Conservation (phyloP, 2,797 vertebrate species). For the Phrynocephalus forsythii region DNA sequence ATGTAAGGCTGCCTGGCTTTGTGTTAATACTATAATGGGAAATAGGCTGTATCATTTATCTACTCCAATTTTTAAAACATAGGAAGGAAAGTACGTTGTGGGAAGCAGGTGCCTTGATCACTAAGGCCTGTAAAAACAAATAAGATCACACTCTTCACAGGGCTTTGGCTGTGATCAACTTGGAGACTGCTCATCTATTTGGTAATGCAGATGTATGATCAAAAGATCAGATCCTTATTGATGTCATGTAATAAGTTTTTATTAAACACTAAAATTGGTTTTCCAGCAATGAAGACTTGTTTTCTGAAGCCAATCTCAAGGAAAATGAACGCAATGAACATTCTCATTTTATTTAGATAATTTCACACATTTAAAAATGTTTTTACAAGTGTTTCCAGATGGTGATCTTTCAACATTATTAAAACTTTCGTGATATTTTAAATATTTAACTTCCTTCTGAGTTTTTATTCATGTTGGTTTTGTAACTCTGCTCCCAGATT, state of each 20-base stretch:
- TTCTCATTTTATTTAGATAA: not conserved
- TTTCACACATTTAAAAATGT: not conserved
- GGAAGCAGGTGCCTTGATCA: constrained; percentile 60
- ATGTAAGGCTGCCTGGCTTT: constrained; percentile 64
- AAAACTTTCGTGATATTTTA: no score
- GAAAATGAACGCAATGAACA: not conserved
- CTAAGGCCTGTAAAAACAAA: constrained; percentile 60
- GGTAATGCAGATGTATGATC: not conserved
- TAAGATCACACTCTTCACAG: constrained; percentile 53
- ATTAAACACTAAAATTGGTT: not conserved
- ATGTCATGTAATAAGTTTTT: not conserved
- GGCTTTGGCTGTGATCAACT: constrained; percentile 46
- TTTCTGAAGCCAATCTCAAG: not conserved
- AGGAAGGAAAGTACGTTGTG: constrained; percentile 35
- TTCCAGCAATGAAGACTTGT: not conserved
- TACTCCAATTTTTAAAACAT: constrained; percentile 55
- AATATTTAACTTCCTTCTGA: no score
- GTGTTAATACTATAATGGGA: constrained; percentile 55
- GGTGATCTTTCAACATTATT: no score
- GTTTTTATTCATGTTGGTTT: no score
- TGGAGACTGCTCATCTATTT: constrained; percentile 9
- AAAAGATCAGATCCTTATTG: not conserved
- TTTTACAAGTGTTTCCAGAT: no score
- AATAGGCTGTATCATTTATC: constrained; percentile 45
- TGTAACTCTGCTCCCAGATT: no score